Evolutionary conservation across 2,888 invertebrate species (phyloP), one percentile per base, ranked within the genome.

Genomic region (Conus canariensis): DNA sequence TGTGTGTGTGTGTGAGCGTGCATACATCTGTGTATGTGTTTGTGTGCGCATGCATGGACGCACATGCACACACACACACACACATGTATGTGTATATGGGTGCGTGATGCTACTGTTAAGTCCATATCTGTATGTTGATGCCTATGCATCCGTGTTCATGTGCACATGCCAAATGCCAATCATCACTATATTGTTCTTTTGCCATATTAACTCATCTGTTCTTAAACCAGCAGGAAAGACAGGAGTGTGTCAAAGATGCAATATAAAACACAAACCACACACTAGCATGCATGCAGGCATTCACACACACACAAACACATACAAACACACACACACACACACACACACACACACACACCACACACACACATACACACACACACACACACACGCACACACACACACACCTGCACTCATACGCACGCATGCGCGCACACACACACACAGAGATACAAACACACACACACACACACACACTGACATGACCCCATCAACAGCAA

Each of bases 291-390:
- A 82, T 56, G 56, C 56, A 56, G 19, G n/a, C 85, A 59, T 59
- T 59, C 59, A 85, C 59, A 59, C 45, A 59, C 58, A n/a, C n/a
- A n/a, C 58, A 25, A 19, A 45, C 56, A n/a, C 59, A 64, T 19
- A n/a, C 89, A 70, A 25, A 45, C 45, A 64, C 60, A 85, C 56
- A 89, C 45, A 67, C 80, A 88, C 86, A 67, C 67, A 30, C 86
- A 64, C 19, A n/a, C 86, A 45, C 30, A 19, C 60, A 60, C 14
- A 25, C 85, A 60, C 59, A 85, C n/a, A 59, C 59, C 85, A 25
- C 25, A 25, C 59, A 19, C 67, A 25, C n/a, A 30, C 19, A 58
- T 59, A n/a, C 22, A 80, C 45, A 80, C 80, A 80, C 45, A 56
- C 56, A 82, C 77, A 77, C 77, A 80, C 45, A 14, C 16, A 80